These are phyloP conservation scores for Molorchus minor DNA, from an alignment of 2,888 invertebrate species.

Conservation along the genomic window DNA sequence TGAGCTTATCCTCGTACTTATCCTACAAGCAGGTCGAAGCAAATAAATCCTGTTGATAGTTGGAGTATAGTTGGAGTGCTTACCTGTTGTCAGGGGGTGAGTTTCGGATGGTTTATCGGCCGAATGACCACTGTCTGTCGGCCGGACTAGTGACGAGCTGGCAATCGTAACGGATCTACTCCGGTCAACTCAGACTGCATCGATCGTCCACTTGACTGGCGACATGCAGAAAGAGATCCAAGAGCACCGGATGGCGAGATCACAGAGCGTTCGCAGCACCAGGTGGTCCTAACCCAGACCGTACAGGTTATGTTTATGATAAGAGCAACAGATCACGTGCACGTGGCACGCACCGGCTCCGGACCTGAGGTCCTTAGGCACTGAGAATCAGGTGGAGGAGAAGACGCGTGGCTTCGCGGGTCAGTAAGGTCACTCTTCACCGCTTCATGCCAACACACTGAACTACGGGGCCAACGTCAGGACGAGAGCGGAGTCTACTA, in stretches of 20 bases:
- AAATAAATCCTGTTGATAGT: too few relatives aligned
- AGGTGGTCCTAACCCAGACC: slow-evolving; percentile 29
- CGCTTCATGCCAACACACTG: slow-evolving; percentile 61
- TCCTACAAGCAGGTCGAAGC: background rate
- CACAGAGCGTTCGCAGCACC: slow-evolving; percentile 14
- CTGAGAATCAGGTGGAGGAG: slow-evolving; percentile 25
- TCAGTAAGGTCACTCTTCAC: slow-evolving; percentile 58
- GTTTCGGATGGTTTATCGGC: slow-evolving; percentile 37
- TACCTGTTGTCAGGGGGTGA: slow-evolving; percentile 56
- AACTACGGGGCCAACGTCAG: slow-evolving; percentile 58
- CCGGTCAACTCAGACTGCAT: slow-evolving; percentile 57
- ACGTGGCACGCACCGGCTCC: slow-evolving; percentile 27
- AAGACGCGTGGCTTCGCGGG: slow-evolving; percentile 44
- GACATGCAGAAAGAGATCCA: slow-evolving; percentile 38
- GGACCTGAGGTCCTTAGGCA: slow-evolving; percentile 38
- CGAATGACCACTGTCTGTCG: slow-evolving; percentile 44
- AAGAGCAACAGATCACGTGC: slow-evolving; percentile 38
- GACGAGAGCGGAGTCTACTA: slow-evolving; percentile 61
- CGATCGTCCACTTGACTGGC: slow-evolving; percentile 52
- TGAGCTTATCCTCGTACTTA: background rate
- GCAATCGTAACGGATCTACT: slow-evolving; percentile 50
- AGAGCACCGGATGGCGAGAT: slow-evolving; percentile 20
- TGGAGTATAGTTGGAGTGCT: slow-evolving; percentile 33
- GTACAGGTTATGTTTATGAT: slow-evolving; percentile 37
- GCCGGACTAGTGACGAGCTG: slow-evolving; percentile 52